These are phyloP conservation scores for Tipula confusa DNA, from an alignment of 2,888 invertebrate genomes.

Conservation along the genomic window DNA sequence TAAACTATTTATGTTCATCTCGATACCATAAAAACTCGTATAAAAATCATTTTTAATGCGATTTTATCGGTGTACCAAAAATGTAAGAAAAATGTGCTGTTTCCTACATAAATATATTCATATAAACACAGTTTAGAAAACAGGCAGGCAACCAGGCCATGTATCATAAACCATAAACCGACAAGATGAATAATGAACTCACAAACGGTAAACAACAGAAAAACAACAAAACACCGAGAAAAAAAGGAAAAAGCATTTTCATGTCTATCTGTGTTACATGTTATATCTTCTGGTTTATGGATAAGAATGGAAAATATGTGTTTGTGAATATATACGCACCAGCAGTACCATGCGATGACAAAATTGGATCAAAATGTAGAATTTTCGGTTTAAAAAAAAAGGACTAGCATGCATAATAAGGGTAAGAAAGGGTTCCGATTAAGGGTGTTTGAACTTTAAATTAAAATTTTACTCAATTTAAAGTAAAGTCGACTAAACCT, in stretches of 20 bases:
- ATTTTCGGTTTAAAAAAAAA: no score
- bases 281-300: not conserved
- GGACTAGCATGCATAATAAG: no score
- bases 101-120: no score
- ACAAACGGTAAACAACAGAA: slow-evolving; percentile 15
- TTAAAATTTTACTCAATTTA: no score
- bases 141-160: not conserved
- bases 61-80: slow-evolving; percentile 9
- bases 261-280: slow-evolving; percentile 12
- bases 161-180: slow-evolving; percentile 20
- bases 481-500: no score
- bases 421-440: no score
- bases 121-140: no score
- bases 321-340: not conserved
- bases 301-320: not conserved
- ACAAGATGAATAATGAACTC: slow-evolving; percentile 17
- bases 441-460: no score
- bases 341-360: not conserved
- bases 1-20: slow-evolving; percentile 3
- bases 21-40: not conserved
- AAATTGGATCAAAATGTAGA: not conserved
- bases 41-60: not conserved
- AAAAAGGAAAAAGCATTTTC: slow-evolving; percentile 7
- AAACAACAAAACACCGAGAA: not conserved
- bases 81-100: not conserved